Evolutionary conservation across 1,140 invertebrate genomes (phyloP).

Genomic region (Piezodorus guildinii): DNA sequence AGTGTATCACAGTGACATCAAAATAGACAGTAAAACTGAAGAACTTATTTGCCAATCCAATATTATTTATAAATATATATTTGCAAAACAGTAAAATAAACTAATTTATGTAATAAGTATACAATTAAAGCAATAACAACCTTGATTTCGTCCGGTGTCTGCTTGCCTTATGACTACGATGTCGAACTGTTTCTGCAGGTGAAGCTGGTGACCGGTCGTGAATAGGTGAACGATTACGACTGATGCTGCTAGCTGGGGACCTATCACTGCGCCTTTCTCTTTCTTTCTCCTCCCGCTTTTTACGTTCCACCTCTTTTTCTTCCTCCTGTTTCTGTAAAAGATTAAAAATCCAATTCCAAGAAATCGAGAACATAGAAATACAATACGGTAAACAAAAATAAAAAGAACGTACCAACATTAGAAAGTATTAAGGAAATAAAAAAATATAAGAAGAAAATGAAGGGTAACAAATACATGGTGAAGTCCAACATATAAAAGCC

Average conservation of each 20-base stretch:
- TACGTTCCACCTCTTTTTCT: constrained; percentile 34
- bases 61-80: too few species aligned
- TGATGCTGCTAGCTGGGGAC: constrained; percentile 43
- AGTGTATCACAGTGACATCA: too few species aligned
- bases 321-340: constrained; percentile 51
- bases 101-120: too few species aligned
- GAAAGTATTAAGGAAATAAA: too few species aligned
- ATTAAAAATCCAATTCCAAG: constrained; percentile 10
- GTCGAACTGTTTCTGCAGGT: constrained; percentile 1
- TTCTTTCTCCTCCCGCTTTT: constrained; percentile 31
- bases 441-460: too few species aligned
- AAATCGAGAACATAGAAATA: neutral
- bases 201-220: constrained; percentile 19
- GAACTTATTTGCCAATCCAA: too few species aligned
- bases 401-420: too few species aligned
- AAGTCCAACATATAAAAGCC: too few species aligned
- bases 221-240: constrained; percentile 12
- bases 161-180: constrained; percentile 21
- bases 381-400: too few species aligned
- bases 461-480: too few species aligned
- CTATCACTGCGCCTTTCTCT: constrained; percentile 33
- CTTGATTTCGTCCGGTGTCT: constrained; percentile 24
- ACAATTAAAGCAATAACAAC: constrained; percentile 6
- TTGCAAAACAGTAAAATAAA: too few species aligned
- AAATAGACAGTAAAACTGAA: too few species aligned